phyloP scores from a whole-genome alignment of 2,113 vertebrate species.

The Brachyhypopomus gauderio region DNA sequence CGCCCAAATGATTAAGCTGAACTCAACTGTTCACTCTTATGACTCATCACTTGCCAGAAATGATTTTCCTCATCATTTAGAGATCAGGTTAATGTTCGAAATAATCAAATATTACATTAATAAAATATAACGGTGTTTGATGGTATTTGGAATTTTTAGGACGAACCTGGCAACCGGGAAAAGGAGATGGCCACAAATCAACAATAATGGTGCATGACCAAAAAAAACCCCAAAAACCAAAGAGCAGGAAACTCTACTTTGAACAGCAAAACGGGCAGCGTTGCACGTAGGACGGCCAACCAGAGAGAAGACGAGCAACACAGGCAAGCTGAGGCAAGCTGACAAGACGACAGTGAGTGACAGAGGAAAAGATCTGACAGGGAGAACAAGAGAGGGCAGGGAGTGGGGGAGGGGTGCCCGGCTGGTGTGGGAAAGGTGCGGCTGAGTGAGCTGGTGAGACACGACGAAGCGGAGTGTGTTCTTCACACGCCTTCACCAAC shows the following conservation, averaged over 20 bases:
- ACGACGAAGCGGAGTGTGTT: not conserved
- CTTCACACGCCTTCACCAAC: no score
- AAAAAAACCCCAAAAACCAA: not conserved
- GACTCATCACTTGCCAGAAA: no score
- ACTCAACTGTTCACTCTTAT: no score
- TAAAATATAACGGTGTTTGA: not conserved
- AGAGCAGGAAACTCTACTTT: no score
- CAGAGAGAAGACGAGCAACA: not conserved
- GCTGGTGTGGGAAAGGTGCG: slow-evolving; percentile 19
- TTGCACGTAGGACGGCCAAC: not conserved
- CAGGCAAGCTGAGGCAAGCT: not conserved
- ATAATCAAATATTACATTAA: not conserved
- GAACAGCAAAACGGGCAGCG: not conserved
- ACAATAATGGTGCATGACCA: not conserved
- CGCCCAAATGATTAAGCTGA: no score
- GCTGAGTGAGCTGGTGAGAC: not conserved
- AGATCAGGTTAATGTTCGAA: not conserved
- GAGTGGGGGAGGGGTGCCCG: slow-evolving; percentile 21
- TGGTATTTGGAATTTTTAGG: not conserved
- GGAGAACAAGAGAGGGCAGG: slow-evolving; percentile 37
- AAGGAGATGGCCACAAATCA: not conserved
- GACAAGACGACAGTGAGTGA: not conserved
- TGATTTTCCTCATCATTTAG: not conserved
- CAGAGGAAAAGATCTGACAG: not conserved
- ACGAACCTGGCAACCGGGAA: not conserved